Percentiles rank a stretch among this genome's conserved stretches.
phyloP scores from a whole-genome alignment of 1,140 invertebrate species.

The Micrasema longulum region DNA sequence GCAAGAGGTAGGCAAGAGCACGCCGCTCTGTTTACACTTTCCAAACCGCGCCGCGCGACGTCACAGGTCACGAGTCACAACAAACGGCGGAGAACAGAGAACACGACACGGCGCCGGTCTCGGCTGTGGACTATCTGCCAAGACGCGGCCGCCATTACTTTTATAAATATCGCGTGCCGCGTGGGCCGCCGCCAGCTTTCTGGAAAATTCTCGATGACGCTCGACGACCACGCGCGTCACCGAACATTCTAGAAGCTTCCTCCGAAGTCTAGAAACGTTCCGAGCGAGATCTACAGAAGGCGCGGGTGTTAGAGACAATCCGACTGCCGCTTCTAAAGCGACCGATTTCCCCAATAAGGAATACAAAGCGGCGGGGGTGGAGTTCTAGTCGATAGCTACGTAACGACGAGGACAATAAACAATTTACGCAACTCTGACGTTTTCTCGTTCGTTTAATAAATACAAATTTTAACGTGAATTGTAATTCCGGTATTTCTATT shows the following conservation, averaged over 20 bases:
- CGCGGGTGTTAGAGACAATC: too few relatives aligned
- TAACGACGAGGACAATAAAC: neutral
- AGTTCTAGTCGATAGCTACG: neutral
- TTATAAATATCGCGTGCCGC: conserved; percentile 42
- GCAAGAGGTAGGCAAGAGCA: neutral
- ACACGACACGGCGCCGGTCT: conserved; percentile 2
- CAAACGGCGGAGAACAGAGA: neutral
- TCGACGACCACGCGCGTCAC: conserved; percentile 19
- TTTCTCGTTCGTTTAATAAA: too few relatives aligned
- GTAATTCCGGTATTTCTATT: too few relatives aligned
- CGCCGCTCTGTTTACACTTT: conserved; percentile 37
- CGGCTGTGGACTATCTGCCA: conserved; percentile 24
- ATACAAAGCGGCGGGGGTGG: conserved; percentile 14
- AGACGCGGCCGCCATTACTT: conserved; percentile 24
- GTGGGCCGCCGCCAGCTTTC: conserved; percentile 11
- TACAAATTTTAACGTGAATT: too few relatives aligned
- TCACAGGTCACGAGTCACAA: neutral
- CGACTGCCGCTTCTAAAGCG: neutral
- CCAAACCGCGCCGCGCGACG: neutral
- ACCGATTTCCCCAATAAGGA: conserved; percentile 23
- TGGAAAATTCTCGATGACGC: conserved; percentile 29
- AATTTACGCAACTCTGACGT: neutral
- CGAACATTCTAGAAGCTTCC: conserved; percentile 41
- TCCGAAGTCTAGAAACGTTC: conserved; percentile 19
- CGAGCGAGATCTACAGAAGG: neutral